These are phyloP conservation scores for Puntigrus tetrazona DNA, from an alignment of 2,113 vertebrate species.

Conservation along the genomic window DNA sequence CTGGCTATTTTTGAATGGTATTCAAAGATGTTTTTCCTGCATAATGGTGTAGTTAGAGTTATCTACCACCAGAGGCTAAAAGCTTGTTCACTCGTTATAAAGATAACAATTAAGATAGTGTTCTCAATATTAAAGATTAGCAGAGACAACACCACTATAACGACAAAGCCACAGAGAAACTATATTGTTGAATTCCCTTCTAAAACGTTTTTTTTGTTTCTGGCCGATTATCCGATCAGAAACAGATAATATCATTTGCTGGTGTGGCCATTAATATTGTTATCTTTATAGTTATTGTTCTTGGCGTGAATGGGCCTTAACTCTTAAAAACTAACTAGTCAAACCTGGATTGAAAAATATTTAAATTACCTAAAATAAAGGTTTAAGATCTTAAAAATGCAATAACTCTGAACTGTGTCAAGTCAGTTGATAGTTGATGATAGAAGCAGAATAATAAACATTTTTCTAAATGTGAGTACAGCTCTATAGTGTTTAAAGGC, in stretches of 20 bases:
- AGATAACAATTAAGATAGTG: too few relatives aligned
- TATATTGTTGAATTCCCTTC: too few relatives aligned
- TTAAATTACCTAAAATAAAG: not conserved
- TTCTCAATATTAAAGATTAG: too few relatives aligned
- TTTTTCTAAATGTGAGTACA: constrained; percentile 1
- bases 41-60: not conserved
- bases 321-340: not conserved
- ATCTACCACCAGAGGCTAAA: not conserved
- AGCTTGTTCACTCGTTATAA: too few relatives aligned
- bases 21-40: not conserved
- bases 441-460: not conserved
- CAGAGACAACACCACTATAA: too few relatives aligned
- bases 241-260: too few relatives aligned
- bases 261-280: too few relatives aligned
- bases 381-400: not conserved
- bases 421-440: not conserved
- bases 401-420: not conserved
- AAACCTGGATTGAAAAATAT: not conserved
- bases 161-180: too few relatives aligned
- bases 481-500: constrained; percentile 22
- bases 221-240: too few relatives aligned
- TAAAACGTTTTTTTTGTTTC: too few relatives aligned
- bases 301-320: too few relatives aligned
- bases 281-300: too few relatives aligned
- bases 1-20: not conserved